phyloP scores from a whole-genome alignment of 2,888 invertebrate genomes.

The Monoplex corrugatus region DNA sequence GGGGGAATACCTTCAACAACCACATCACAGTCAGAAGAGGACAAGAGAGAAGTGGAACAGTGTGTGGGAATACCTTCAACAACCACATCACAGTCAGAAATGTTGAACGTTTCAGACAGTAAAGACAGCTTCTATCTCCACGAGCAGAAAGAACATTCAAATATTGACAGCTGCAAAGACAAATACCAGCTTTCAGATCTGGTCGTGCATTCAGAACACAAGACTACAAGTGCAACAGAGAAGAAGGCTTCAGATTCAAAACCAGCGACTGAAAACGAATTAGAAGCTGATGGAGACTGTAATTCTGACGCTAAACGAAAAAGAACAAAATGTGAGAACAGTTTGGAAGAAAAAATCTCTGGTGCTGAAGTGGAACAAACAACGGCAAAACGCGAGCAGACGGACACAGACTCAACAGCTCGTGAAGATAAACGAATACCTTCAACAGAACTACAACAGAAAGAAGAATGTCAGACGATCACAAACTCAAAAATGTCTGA shows the following conservation, averaged over 20 bases:
- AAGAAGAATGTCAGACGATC: too few species aligned
- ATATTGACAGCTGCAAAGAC: neutral
- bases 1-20: neutral
- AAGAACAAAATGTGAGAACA: neutral
- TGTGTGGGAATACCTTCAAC: neutral
- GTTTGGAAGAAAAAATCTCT: neutral
- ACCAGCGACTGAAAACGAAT: neutral
- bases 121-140: conserved; percentile 4
- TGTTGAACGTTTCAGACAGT: neutral
- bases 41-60: neutral
- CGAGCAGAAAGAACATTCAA: neutral
- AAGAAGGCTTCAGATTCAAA: neutral
- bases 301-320: neutral
- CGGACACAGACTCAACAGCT: neutral
- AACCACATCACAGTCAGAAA: neutral
- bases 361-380: neutral
- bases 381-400: neutral
- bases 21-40: neutral
- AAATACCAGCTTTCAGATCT: neutral
- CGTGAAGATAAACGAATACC: neutral
- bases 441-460: neutral
- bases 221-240: neutral
- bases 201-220: neutral
- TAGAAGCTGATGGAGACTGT: neutral
- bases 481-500: too few species aligned